Conservation (phyloP, 1,140 invertebrate genomes). For the Andrena cerasifolii region DNA sequence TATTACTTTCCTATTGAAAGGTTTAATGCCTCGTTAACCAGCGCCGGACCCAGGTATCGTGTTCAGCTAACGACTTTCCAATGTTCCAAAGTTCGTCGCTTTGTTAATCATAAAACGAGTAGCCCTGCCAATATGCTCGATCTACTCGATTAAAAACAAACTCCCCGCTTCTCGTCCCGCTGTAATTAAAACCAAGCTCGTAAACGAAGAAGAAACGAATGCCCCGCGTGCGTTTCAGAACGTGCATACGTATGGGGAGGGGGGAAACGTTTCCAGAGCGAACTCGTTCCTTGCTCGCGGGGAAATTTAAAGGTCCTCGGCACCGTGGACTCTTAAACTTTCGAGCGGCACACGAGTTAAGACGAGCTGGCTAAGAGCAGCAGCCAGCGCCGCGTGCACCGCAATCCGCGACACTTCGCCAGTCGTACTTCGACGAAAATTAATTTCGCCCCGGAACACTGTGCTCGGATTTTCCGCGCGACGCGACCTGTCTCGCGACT, state of each 20-base stretch:
- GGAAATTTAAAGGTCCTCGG: conserved; percentile 8
- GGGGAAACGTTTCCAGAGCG: background rate
- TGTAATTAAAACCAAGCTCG: background rate
- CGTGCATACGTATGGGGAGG: background rate
- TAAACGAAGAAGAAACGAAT: background rate
- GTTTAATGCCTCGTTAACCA: no score
- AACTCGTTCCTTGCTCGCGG: background rate
- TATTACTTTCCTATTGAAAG: no score
- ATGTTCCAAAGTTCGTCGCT: no score
- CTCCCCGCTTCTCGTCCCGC: no score
- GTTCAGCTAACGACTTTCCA: background rate
- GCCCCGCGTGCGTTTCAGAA: background rate
- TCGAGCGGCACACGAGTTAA: conserved; percentile 13
- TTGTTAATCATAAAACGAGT: conserved; percentile 7
- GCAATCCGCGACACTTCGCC: background rate
- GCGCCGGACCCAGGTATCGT: no score
- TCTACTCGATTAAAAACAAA: no score
- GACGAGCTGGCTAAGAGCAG: conserved; percentile 15
- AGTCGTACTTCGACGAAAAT: conserved; percentile 24
- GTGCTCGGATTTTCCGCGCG: conserved; percentile 15
- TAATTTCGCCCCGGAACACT: conserved; percentile 19
- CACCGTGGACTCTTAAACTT: conserved; percentile 10
- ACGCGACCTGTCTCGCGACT: conserved; percentile 15
- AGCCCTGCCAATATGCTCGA: background rate
- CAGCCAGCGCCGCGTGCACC: background rate